These are phyloP conservation scores for Todiramphus saurophagus DNA, from an alignment of 2,113 vertebrate species.

Conservation along the genomic window DNA sequence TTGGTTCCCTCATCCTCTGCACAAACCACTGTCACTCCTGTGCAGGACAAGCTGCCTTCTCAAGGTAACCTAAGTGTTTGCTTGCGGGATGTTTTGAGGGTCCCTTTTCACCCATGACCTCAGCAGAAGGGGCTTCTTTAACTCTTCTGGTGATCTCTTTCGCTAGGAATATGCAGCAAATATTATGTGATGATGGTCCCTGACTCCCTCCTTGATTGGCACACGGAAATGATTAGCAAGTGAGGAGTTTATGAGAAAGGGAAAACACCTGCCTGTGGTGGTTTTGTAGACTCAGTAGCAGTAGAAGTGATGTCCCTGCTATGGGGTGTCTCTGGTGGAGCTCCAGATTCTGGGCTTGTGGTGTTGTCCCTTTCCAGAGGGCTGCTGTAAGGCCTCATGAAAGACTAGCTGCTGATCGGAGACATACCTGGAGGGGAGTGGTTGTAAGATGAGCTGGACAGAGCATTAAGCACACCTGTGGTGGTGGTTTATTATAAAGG, in stretches of 20 bases:
- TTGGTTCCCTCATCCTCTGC: background rate
- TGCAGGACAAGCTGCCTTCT: background rate
- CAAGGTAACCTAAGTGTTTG: background rate
- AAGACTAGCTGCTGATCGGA: background rate
- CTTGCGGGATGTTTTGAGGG: background rate
- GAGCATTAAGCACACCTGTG: background rate
- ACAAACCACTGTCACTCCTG: background rate
- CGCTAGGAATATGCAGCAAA: background rate
- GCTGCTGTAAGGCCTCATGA: background rate
- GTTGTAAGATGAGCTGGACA: background rate
- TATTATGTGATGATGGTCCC: background rate
- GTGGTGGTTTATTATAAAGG: background rate
- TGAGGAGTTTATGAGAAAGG: background rate
- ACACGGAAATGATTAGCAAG: background rate
- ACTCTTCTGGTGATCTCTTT: background rate
- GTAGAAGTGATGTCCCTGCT: background rate
- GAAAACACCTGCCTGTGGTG: background rate
- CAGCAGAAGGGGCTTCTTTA: background rate
- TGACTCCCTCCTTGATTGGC: background rate
- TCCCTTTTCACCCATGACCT: background rate
- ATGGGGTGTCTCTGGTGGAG: background rate
- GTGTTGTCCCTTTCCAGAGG: background rate
- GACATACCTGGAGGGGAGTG: background rate
- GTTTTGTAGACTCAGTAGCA: background rate
- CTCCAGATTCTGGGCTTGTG: background rate